Percentiles rank a stretch among this genome's conserved stretches.
Evolutionary conservation across 2,888 invertebrate species (phyloP).

Genomic region (Archips crataeganus): DNA sequence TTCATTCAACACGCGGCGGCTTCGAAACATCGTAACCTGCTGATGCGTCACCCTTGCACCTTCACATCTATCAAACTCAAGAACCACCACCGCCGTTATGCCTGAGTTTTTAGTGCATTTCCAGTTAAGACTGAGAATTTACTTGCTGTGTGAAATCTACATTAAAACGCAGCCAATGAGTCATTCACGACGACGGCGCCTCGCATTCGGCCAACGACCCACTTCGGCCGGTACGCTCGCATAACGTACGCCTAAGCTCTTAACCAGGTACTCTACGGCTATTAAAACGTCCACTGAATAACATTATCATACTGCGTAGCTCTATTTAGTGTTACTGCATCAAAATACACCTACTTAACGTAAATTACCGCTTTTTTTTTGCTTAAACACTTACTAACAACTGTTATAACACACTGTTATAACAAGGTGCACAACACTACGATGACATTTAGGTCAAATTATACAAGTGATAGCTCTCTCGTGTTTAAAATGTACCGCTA

Average conservation of each 20-base stretch:
- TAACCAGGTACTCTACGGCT: conserved; percentile 45
- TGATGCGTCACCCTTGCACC: conserved; percentile 58
- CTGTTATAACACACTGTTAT: conserved; percentile 30
- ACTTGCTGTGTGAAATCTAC: conserved; percentile 44
- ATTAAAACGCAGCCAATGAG: conserved; percentile 67
- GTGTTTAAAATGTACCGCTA: conserved; percentile 38
- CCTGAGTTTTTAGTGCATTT: conserved; percentile 29
- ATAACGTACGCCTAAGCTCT: conserved; percentile 49
- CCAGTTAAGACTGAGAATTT: conserved; percentile 30
- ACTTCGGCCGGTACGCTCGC: conserved; percentile 61
- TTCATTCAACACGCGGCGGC: conserved; percentile 70
- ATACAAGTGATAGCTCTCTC: conserved; percentile 38
- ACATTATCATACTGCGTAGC: conserved; percentile 36
- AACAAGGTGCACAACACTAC: conserved; percentile 15
- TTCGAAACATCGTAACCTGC: conserved; percentile 54
- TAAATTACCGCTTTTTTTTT: neutral
- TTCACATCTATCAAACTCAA: conserved; percentile 30
- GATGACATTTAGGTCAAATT: conserved; percentile 36
- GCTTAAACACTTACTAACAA: too few relatives aligned
- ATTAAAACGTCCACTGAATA: conserved; percentile 46
- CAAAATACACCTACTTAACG: neutral
- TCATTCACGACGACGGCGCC: conserved; percentile 68
- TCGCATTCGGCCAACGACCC: conserved; percentile 80
- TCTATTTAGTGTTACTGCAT: conserved; percentile 19
- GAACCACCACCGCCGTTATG: neutral